These are phyloP conservation scores for Aphelenchoides fujianensis DNA, from an alignment of 1,140 invertebrate species.

Conservation along the genomic window DNA sequence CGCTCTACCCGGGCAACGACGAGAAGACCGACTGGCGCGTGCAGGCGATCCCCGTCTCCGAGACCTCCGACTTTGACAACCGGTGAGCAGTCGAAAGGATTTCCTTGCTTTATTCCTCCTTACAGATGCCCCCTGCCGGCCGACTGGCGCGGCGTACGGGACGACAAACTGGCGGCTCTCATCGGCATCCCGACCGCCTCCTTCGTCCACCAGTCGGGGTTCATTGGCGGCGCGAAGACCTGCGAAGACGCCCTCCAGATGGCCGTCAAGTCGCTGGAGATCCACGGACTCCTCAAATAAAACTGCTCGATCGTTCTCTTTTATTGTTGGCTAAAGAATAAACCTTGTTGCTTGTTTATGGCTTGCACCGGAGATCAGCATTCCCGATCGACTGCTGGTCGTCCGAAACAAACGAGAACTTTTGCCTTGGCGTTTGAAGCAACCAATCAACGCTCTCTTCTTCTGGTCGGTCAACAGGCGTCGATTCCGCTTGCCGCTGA, in stretches of 20 bases:
- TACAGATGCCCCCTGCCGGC: slow-evolving; percentile 73
- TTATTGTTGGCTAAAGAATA: too few relatives aligned
- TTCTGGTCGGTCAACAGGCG: too few relatives aligned
- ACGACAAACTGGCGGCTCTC: slow-evolving; percentile 71
- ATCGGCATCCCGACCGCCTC: slow-evolving; percentile 73
- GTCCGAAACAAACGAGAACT: too few relatives aligned
- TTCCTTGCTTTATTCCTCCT: slow-evolving; percentile 37
- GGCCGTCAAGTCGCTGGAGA: slow-evolving; percentile 67
- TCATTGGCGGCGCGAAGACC: slow-evolving; percentile 83
- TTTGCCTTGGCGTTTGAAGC: too few relatives aligned
- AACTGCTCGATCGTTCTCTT: too few relatives aligned
- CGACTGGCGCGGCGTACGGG: slow-evolving; percentile 78
- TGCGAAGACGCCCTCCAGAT: slow-evolving; percentile 79
- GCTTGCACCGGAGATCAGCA: too few relatives aligned
- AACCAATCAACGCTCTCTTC: too few relatives aligned
- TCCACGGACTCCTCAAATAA: not conserved
- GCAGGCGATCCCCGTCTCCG: slow-evolving; percentile 73
- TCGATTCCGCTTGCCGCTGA: too few relatives aligned
- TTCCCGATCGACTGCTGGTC: too few relatives aligned
- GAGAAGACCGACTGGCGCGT: slow-evolving; percentile 80
- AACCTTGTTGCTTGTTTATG: too few relatives aligned
- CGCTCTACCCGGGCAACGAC: slow-evolving; percentile 69
- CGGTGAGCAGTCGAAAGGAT: slow-evolving; percentile 67
- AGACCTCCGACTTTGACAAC: slow-evolving; percentile 73
- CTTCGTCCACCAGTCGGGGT: slow-evolving; percentile 83